Conservation (phyloP, 2,113 vertebrate species). For the Rhea pennata region DNA sequence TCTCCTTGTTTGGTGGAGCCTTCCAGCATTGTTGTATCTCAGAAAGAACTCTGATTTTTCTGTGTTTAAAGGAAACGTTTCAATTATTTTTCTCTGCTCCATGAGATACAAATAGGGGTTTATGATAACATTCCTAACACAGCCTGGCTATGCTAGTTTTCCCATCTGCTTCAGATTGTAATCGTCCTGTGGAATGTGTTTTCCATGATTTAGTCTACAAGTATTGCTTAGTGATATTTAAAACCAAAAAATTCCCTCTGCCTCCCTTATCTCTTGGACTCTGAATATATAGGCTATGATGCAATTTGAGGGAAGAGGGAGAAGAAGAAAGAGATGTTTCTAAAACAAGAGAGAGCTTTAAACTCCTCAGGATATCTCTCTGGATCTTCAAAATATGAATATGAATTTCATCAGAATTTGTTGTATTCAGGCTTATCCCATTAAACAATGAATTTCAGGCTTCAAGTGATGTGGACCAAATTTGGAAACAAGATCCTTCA, state of each 20-base stretch:
- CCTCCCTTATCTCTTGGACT: neutral
- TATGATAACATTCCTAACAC: constrained; percentile 38
- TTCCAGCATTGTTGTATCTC: neutral
- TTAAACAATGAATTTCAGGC: neutral
- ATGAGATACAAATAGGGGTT: neutral
- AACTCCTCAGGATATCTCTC: neutral
- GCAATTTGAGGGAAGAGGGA: neutral
- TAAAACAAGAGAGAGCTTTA: neutral
- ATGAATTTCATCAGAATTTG: neutral
- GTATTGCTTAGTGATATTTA: neutral
- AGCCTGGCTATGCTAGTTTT: constrained; percentile 4
- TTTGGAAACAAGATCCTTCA: neutral
- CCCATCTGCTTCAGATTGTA: constrained; percentile 37
- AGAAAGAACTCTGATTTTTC: constrained; percentile 3
- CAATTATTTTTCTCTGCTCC: neutral
- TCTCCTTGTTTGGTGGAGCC: neutral
- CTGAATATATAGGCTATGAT: neutral
- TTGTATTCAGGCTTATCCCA: neutral
- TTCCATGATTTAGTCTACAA: constrained; percentile 17
- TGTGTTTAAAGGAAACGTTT: constrained; percentile 26
- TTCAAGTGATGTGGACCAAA: neutral
- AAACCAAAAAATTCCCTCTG: neutral
- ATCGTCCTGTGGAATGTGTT: constrained; percentile 27
- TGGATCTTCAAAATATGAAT: neutral
- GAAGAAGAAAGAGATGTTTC: neutral